Conservation (phyloP, 2,888 invertebrate species). For the Candidula unifasciata region DNA sequence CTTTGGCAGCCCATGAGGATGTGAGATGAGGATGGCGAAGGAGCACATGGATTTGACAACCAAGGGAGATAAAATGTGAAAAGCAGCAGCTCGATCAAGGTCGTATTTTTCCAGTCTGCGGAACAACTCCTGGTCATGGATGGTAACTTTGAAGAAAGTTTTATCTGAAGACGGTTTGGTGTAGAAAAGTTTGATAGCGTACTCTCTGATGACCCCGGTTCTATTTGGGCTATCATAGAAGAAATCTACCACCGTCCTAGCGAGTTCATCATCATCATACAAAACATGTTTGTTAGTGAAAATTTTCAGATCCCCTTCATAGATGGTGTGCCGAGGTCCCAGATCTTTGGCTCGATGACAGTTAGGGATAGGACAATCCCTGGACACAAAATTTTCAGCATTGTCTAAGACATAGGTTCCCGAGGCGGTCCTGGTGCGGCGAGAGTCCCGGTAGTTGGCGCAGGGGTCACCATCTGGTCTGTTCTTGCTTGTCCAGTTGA, state of each 20-base stretch:
- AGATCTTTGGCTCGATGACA: conserved; percentile 38
- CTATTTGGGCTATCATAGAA: conserved; percentile 35
- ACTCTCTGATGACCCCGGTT: conserved; percentile 20
- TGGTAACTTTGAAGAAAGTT: conserved; percentile 40
- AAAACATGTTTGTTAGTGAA: conserved; percentile 48
- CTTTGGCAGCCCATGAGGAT: conserved; percentile 44
- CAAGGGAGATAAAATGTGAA: background rate
- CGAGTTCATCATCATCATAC: conserved; percentile 41
- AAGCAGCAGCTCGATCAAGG: background rate
- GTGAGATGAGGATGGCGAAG: conserved; percentile 43
- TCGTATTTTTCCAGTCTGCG: conserved; percentile 21
- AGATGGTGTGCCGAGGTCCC: conserved; percentile 23
- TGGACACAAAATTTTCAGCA: conserved; percentile 1
- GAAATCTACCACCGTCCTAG: conserved; percentile 33
- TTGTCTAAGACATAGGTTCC: conserved; percentile 38
- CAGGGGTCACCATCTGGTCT: conserved; percentile 32
- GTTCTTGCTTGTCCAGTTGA: conserved; percentile 40
- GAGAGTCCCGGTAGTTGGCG: conserved; percentile 4
- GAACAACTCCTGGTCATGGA: conserved; percentile 37
- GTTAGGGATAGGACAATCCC: conserved; percentile 17
- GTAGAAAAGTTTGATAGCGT: conserved; percentile 41
- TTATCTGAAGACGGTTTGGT: conserved; percentile 43
- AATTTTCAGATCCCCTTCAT: conserved; percentile 41
- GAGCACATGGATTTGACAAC: conserved; percentile 4
- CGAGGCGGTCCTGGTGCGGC: conserved; percentile 19